phyloP scores from a whole-genome alignment of 1,140 invertebrate species.

The Heliconius melpomene region DNA sequence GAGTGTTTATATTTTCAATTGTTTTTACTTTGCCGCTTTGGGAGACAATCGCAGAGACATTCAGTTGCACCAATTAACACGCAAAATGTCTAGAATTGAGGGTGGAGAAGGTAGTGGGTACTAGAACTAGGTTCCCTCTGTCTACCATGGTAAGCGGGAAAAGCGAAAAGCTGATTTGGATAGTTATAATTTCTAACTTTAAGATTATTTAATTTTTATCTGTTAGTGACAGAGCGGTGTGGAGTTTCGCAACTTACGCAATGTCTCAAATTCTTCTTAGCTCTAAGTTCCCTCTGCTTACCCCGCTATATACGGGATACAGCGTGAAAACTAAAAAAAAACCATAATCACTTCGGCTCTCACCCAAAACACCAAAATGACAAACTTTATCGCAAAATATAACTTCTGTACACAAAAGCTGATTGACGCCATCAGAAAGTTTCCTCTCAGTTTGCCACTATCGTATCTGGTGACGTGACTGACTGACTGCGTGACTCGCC shows the following conservation, averaged over 20 bases:
- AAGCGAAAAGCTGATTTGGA: too few species aligned
- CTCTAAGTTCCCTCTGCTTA: neutral
- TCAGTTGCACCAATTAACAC: too few species aligned
- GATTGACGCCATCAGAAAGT: neutral
- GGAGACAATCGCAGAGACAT: too few species aligned
- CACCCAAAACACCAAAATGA: neutral
- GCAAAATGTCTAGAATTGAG: too few species aligned
- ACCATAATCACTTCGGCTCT: neutral
- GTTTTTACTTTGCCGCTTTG: too few species aligned
- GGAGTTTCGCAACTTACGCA: neutral
- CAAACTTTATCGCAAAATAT: neutral
- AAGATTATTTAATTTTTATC: too few species aligned
- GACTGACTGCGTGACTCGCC: conserved; percentile 59
- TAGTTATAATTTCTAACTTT: too few species aligned
- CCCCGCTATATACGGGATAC: neutral
- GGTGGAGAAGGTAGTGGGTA: too few species aligned
- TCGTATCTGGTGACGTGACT: conserved; percentile 41
- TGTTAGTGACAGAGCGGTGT: neutral
- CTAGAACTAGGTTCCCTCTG: too few species aligned
- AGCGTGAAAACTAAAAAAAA: neutral
- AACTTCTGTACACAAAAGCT: neutral
- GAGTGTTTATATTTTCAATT: too few species aligned
- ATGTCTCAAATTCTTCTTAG: neutral
- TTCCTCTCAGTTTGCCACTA: conserved; percentile 18
- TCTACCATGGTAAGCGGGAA: too few species aligned